Percentiles rank a stretch among this genome's conserved stretches.
Evolutionary conservation across 2,888 invertebrate genomes (phyloP).

Genomic region (Sericinus montela): DNA sequence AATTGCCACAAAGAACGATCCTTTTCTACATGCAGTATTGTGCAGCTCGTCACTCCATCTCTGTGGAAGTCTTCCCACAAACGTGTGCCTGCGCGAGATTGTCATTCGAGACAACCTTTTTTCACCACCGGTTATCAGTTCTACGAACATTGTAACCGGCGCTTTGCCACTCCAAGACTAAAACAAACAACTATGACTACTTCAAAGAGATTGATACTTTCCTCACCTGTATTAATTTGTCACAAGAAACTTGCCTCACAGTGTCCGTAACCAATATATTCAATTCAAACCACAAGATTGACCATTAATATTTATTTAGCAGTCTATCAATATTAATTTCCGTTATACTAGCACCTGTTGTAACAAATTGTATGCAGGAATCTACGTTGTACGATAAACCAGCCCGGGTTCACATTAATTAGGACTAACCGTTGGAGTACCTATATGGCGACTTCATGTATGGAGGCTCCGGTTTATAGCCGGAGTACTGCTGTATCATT

Average conservation of each 20-base stretch:
- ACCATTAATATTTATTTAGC: slow-evolving; percentile 15
- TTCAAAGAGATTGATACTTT: no score
- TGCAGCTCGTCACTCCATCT: no score
- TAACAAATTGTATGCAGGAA: slow-evolving; percentile 18
- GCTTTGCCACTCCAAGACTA: no score
- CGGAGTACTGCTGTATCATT: slow-evolving; percentile 12
- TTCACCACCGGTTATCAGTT: no score
- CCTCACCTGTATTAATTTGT: slow-evolving; percentile 8
- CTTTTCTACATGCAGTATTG: no score
- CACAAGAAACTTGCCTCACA: not conserved
- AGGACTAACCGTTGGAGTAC: slow-evolving; percentile 27
- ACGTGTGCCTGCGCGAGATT: no score
- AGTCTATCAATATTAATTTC: slow-evolving; percentile 16
- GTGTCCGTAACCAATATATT: slow-evolving; percentile 3
- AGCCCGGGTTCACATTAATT: slow-evolving; percentile 26
- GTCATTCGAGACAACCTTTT: no score
- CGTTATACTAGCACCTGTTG: slow-evolving; percentile 12
- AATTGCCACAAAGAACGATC: no score
- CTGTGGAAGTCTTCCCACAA: no score
- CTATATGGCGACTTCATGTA: slow-evolving; percentile 21
- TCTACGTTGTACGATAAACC: slow-evolving; percentile 15
- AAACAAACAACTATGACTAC: no score
- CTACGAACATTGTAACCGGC: no score
- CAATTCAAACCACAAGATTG: slow-evolving; percentile 5
- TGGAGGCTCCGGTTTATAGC: slow-evolving; percentile 13